These are phyloP conservation scores for Ceratoteleas bidentatus DNA, from an alignment of 1,140 invertebrate genomes.

Conservation along the genomic window DNA sequence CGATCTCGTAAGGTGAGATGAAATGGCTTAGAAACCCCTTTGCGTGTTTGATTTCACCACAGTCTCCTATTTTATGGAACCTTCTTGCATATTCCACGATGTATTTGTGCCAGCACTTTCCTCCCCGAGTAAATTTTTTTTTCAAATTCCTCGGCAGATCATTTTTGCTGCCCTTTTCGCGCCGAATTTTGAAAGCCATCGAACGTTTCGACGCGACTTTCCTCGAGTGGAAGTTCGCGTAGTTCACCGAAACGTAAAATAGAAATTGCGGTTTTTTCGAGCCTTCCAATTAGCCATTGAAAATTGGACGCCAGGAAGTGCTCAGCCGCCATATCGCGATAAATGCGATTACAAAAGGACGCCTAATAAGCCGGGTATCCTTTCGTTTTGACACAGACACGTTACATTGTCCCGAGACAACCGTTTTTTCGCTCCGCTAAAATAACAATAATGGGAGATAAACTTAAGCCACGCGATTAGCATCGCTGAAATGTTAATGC, in stretches of 20 bases:
- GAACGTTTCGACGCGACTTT: no score
- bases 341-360: constrained; percentile 45
- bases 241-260: no score
- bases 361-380: constrained; percentile 35
- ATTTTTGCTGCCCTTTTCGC: no score
- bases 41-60: constrained; percentile 25
- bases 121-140: constrained; percentile 2
- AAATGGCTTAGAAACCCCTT: constrained; percentile 29
- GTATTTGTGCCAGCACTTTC: constrained; percentile 13
- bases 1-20: constrained; percentile 29
- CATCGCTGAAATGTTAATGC: constrained; percentile 15
- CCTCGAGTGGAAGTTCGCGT: no score
- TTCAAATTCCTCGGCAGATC: not conserved
- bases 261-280: not conserved
- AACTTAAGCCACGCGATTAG: constrained; percentile 19
- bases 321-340: constrained; percentile 25
- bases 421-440: constrained; percentile 3
- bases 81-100: constrained; percentile 27
- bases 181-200: no score
- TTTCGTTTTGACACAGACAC: constrained; percentile 36
- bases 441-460: constrained; percentile 22
- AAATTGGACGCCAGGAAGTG: constrained; percentile 44
- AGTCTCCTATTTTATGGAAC: constrained; percentile 19
- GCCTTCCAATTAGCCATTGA: constrained; percentile 36
- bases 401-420: constrained; percentile 37